Evolutionary conservation across 64 coral and sea anemone genomes (phyloP).

Genomic region (Montipora foliosa): DNA sequence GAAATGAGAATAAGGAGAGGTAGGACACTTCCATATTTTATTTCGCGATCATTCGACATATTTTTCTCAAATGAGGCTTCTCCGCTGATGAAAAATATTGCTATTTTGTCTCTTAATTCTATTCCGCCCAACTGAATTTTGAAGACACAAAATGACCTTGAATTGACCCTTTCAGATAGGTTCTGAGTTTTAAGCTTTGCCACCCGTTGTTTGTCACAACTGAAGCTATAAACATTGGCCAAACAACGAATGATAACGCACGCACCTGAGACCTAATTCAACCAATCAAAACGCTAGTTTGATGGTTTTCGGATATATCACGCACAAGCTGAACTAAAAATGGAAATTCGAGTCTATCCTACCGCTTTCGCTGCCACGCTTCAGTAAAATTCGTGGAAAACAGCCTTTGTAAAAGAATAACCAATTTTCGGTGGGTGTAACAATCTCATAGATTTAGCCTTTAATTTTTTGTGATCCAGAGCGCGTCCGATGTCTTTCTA

Average conservation of each 20-base stretch:
- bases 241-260: background rate
- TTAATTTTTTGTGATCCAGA: background rate
- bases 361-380: background rate
- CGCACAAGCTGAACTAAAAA: background rate
- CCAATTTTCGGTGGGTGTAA: background rate
- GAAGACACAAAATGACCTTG: background rate
- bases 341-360: conserved; percentile 27
- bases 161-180: background rate
- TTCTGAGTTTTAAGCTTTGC: background rate
- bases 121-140: background rate
- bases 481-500: background rate
- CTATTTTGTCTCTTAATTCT: background rate
- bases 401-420: background rate
- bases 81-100: background rate
- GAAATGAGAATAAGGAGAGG: background rate
- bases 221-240: background rate
- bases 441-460: background rate
- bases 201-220: conserved; percentile 6
- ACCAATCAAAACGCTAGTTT: conserved; percentile 15
- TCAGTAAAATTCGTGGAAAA: conserved; percentile 10
- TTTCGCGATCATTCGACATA: background rate
- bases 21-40: background rate
- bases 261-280: background rate
- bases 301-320: background rate
- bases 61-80: background rate